A percentile compares a stretch with the other conserved stretches of the same genome.
Evolutionary conservation across 2,888 invertebrate species (phyloP).

Genomic region (Stenurella melanura): DNA sequence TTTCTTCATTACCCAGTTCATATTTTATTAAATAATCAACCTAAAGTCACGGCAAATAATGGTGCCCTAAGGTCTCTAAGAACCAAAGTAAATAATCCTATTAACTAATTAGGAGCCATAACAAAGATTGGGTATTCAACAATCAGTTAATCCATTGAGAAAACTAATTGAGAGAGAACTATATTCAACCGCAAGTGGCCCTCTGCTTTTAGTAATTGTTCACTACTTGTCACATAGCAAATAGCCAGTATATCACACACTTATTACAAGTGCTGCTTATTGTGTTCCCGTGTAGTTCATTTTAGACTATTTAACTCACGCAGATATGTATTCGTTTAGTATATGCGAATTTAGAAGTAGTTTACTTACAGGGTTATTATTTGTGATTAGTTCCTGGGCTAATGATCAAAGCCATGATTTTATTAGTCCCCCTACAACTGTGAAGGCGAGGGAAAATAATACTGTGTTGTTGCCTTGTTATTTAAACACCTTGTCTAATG

Average conservation of each 20-base stretch:
- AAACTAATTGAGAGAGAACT: constrained; percentile 51
- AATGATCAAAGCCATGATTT: constrained; percentile 70
- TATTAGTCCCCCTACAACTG: constrained; percentile 83
- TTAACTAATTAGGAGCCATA: constrained; percentile 47
- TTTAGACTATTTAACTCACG: background rate
- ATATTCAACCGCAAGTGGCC: constrained; percentile 46
- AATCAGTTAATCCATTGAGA: constrained; percentile 50
- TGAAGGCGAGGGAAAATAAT: constrained; percentile 86
- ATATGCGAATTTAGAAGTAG: constrained; percentile 21
- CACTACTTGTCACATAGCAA: constrained; percentile 47
- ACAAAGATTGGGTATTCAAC: constrained; percentile 47
- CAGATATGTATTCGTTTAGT: constrained; percentile 43
- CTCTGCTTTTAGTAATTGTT: constrained; percentile 57
- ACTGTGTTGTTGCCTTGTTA: constrained; percentile 87
- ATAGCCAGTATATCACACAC: constrained; percentile 35
- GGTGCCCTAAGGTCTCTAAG: background rate
- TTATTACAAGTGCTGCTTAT: constrained; percentile 14
- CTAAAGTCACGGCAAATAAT: constrained; percentile 11
- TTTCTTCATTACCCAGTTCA: background rate
- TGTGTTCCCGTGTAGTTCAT: constrained; percentile 26
- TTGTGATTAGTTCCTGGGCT: constrained; percentile 45
- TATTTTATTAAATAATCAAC: constrained; percentile 7
- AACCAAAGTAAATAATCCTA: constrained; percentile 44
- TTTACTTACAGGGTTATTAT: constrained; percentile 45
- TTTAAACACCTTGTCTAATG: constrained; percentile 80